phyloP scores from a whole-genome alignment of 1,140 invertebrate genomes.

The Drosophila sp. region DNA sequence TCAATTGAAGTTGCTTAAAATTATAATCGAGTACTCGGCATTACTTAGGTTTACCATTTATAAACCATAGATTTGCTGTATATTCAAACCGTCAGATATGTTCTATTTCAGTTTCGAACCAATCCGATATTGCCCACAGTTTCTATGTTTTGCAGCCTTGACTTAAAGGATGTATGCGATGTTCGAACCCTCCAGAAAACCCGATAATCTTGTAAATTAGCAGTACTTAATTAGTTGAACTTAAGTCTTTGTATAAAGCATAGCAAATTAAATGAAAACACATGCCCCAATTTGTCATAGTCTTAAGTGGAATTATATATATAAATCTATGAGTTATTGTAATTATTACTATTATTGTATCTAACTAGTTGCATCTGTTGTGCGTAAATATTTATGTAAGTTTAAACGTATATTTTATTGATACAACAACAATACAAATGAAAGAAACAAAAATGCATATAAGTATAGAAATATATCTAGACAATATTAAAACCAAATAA shows the following conservation, averaged over 20 bases:
- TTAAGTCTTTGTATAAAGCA: conserved; percentile 72
- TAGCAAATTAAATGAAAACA: conserved; percentile 59
- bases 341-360: conserved; percentile 48
- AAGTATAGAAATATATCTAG: conserved; percentile 60
- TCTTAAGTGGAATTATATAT: conserved; percentile 51
- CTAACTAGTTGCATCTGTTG: conserved; percentile 73
- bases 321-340: conserved; percentile 29
- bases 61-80: too few species aligned
- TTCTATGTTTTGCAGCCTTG: conserved; percentile 4
- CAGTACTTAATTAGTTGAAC: conserved; percentile 53
- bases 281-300: conserved; percentile 68
- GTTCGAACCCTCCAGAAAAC: conserved; percentile 9
- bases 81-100: too few species aligned
- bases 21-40: too few species aligned
- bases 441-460: conserved; percentile 38
- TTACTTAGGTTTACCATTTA: too few species aligned
- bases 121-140: not conserved
- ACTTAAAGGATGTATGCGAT: not conserved
- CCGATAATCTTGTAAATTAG: conserved; percentile 59
- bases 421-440: conserved; percentile 32
- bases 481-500: conserved; percentile 69
- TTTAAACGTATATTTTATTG: conserved; percentile 74
- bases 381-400: conserved; percentile 71
- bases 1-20: too few species aligned
- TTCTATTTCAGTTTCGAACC: too few species aligned